Evolutionary conservation across 2,888 invertebrate species (phyloP).

Genomic region (Hartigia nigra): DNA sequence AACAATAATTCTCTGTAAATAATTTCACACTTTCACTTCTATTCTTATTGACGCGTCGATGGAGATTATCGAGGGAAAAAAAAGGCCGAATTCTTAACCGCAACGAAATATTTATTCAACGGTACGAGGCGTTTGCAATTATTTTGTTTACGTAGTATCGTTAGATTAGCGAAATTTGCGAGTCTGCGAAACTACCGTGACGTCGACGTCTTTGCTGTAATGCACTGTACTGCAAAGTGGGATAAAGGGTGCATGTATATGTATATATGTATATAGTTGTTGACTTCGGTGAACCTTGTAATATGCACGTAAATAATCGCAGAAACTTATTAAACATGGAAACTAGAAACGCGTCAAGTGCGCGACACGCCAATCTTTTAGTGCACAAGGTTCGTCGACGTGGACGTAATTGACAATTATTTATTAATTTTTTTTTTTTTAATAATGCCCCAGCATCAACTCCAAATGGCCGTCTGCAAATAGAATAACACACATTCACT

Average conservation of each 20-base stretch:
- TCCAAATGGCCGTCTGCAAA: conserved; percentile 30
- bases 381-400: background rate
- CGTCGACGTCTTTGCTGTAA: background rate
- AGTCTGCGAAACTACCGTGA: background rate
- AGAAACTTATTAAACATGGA: background rate
- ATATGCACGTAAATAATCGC: background rate
- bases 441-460: conserved; percentile 14
- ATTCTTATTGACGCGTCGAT: background rate
- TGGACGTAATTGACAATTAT: background rate
- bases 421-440: background rate
- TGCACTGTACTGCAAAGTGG: background rate
- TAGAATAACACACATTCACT: conserved; percentile 43
- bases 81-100: background rate
- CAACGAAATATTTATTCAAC: background rate
- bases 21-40: conserved; percentile 25
- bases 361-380: background rate
- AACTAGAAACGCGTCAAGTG: background rate
- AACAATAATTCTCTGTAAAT: conserved; percentile 44
- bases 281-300: background rate
- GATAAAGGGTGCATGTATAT: too few relatives aligned
- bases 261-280: background rate
- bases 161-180: background rate
- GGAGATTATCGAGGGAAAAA: background rate
- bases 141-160: background rate
- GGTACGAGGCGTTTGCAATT: background rate